Evolutionary conservation across 2,113 vertebrate species (phyloP).

Genomic region (Eptesicus fuscus): DNA sequence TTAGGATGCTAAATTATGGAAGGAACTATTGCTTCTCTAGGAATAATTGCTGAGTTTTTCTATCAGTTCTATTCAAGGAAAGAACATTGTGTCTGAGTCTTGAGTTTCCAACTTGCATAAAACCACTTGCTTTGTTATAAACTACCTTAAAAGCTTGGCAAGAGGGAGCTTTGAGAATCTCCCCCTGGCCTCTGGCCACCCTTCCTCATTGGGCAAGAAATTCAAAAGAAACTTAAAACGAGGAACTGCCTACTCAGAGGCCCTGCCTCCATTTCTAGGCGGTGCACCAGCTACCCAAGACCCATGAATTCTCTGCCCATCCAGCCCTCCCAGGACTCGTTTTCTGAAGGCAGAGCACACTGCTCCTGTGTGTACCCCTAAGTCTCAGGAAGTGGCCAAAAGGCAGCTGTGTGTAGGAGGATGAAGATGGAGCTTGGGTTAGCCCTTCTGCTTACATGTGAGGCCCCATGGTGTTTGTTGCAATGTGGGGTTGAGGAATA

Average conservation of each 20-base stretch:
- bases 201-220: not conserved
- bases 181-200: not conserved
- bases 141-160: not conserved
- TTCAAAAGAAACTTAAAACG: not conserved
- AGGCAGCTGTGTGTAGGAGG: not conserved
- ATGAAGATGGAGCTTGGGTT: not conserved
- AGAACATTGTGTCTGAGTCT: not conserved
- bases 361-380: not conserved
- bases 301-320: not conserved
- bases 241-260: not conserved
- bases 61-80: not conserved
- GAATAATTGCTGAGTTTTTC: not conserved
- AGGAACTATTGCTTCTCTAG: not conserved
- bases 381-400: not conserved
- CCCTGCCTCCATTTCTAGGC: not conserved
- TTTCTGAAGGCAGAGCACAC: not conserved
- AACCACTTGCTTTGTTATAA: not conserved
- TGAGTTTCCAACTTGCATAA: not conserved
- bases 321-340: not conserved
- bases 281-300: not conserved
- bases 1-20: not conserved
- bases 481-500: not conserved
- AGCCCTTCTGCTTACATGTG: accelerated
- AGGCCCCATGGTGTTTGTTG: not conserved
- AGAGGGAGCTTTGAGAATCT: not conserved